Percentiles rank a stretch among this genome's conserved stretches.
Evolutionary conservation across 1,140 invertebrate species (phyloP).

Genomic region (Calliphora vicina): DNA sequence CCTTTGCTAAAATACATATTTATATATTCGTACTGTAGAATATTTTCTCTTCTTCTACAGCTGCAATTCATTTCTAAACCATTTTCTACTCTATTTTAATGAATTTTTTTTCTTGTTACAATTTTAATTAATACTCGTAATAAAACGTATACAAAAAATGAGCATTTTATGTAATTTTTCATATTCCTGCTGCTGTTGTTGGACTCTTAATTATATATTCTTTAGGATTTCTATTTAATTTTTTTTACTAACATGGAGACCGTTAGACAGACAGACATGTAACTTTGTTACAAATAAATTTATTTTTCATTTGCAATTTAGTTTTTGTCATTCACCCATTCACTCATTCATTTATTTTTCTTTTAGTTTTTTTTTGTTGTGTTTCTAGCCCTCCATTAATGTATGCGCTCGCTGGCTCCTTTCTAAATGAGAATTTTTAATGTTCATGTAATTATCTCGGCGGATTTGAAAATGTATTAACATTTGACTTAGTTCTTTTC

Average conservation of each 20-base stretch:
- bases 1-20: no score
- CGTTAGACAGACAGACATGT: background rate
- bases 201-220: constrained; percentile 1
- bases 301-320: background rate
- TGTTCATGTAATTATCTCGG: background rate
- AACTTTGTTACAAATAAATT: background rate
- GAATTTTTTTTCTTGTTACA: background rate
- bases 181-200: background rate
- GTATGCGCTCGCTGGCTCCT: background rate
- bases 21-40: no score
- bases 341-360: background rate
- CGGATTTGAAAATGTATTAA: constrained; percentile 10
- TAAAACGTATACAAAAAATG: background rate
- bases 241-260: background rate
- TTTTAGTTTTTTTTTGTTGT: background rate
- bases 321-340: background rate
- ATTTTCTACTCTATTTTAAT: background rate
- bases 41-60: background rate
- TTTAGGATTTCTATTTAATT: background rate
- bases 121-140: background rate
- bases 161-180: background rate
- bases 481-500: background rate
- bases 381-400: background rate
- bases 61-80: background rate
- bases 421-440: constrained; percentile 2